A percentile compares a stretch with the other conserved stretches of the same genome.
Conservation (phyloP, 2,113 vertebrate genomes). For the Siniperca knerii region DNA sequence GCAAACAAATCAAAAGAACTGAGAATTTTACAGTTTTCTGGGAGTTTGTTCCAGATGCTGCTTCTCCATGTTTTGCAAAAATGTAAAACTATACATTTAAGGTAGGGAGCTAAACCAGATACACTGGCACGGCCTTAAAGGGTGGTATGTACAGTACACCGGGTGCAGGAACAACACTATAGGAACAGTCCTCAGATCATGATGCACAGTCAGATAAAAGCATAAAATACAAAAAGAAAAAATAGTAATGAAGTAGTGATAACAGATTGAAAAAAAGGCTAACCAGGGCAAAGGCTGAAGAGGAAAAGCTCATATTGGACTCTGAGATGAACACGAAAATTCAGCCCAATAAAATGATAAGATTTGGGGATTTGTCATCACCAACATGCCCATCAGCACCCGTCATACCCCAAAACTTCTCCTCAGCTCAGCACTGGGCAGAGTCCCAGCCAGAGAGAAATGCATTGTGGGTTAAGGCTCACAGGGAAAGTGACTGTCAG, state of each 20-base stretch:
- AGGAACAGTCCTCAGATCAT: not conserved
- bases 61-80: too few relatives aligned
- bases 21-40: too few relatives aligned
- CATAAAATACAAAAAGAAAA: not conserved
- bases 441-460: slow-evolving; percentile 19
- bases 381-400: not conserved
- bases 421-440: not conserved
- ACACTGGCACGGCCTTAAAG: not conserved
- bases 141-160: not conserved
- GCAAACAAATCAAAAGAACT: too few relatives aligned
- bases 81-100: not conserved
- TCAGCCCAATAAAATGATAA: not conserved
- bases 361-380: not conserved
- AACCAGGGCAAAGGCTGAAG: not conserved
- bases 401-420: not conserved
- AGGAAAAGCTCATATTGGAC: not conserved
- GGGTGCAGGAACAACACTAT: not conserved
- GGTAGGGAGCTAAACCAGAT: not conserved
- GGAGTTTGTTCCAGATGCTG: too few relatives aligned
- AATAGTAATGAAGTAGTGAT: too few relatives aligned
- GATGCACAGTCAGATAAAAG: not conserved
- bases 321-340: not conserved
- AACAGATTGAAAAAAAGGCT: not conserved
- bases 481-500: slow-evolving; percentile 37
- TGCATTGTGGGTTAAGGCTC: slow-evolving; percentile 28